Evolutionary conservation across 2,113 vertebrate species (phyloP), one percentile per base, ranked within the genome.

Genomic region (Ictalurus punctatus): DNA sequence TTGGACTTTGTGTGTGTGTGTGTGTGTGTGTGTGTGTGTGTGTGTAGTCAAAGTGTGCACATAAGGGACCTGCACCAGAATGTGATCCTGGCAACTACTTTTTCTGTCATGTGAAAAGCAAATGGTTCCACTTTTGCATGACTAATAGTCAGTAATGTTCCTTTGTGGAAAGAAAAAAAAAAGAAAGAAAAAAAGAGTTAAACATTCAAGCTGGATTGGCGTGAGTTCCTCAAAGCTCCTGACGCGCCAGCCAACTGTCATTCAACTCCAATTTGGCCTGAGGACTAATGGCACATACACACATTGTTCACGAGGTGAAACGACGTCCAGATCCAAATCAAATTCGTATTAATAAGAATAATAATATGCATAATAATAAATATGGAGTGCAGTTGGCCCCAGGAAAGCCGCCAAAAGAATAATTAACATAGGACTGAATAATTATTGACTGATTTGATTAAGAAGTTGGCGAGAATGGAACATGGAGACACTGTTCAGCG

Each of bases 101-200:
- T 59, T 73, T 84, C 0, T 84, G 79, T 83, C 82, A 85, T 79
- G 89, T 86, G 85, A 81, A 85, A 87, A 89, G 71, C 63, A 71
- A 85, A 85, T 85, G 90, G 21, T 84, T 85, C 80, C 76, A 86
- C 54, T 86, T 89, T 87, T 87, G 84, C 86, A 91, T 87, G 83
- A 87, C 89, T 91, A 91, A 91, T 87, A 90, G 81, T 86, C 89
- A 83, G 86, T 84, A 88, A 61, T 74, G 87, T 90, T 89, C 87
- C 84, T 90, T 89, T 86, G 84, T 86, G 89, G 48, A 54, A 79
- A 86, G 48, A 10, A 52, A 52, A 52, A 52, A 52, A 52, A 52
- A 52, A 52, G 3, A 52, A 52, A 10, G 9, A 52, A 52, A 52
- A 90, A 91, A 90, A 90, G 87, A 84, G 89, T 90, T 89, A 87